A percentile compares a stretch with the other conserved stretches of the same genome.
Evolutionary conservation across 30 jellyfish, hydroid and myxozoan species (phyloP).

Genomic region (Turritopsis dohrnii): DNA sequence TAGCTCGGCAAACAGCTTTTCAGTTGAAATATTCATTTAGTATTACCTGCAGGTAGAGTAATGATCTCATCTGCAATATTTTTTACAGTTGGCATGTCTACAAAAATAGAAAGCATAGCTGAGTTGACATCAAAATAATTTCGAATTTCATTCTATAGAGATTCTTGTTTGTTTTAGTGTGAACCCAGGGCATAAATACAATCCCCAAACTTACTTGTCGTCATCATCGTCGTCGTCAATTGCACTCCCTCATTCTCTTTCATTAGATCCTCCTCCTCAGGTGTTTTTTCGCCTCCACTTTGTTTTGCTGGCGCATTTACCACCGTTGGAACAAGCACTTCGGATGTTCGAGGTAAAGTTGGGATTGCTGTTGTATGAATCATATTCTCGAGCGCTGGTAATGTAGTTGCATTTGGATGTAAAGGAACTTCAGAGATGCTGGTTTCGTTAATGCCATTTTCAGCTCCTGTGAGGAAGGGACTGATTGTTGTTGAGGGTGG

Average conservation of each 20-base stretch:
- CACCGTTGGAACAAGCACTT: neutral
- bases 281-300: neutral
- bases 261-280: neutral
- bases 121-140: neutral
- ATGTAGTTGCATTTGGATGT: neutral
- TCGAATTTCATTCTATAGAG: neutral
- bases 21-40: neutral
- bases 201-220: neutral
- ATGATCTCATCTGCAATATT: constrained; percentile 5
- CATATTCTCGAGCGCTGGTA: neutral
- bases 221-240: neutral
- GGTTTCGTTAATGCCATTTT: neutral
- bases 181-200: neutral
- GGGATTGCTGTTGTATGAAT: neutral
- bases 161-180: neutral
- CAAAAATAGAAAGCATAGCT: neutral
- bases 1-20: too few species aligned
- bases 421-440: neutral
- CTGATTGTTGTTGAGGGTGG: neutral
- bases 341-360: neutral
- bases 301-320: neutral
- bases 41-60: constrained; percentile 16
- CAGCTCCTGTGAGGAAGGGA: neutral
- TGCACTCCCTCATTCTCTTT: neutral
- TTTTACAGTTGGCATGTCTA: neutral